Evolutionary conservation across 2,888 invertebrate genomes (phyloP), one percentile per base, ranked within the genome.

Genomic region (Eumacrocentrus americanus): DNA sequence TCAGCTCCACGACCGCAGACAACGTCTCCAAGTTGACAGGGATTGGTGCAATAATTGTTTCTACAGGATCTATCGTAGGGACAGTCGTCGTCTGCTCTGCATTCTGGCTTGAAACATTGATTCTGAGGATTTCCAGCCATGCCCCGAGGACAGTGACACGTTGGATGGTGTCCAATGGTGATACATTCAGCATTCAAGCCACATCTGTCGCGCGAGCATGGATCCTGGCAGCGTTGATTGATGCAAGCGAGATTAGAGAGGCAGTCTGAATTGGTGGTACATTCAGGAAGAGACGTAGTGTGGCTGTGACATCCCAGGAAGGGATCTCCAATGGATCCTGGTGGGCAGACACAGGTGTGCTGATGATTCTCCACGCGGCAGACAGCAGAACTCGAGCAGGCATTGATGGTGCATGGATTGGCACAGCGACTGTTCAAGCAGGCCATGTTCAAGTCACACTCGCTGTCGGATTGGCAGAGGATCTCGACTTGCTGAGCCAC

Each of bases 121-220:
- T 89, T 82, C 80, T 94, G 89, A 29, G 95, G 94, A 81, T 95
- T 91, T 63, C 95, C 95, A 53, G 92, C 92, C 83, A 91, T 93
- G 65, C 91, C 92, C 50, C 89, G 86, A 14, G 91, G 91, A 78
- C 95, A 95, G 72, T 86, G 87, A 80, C 95, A 95, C 16, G 88
- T 87, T 3, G 94, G 92, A 67, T 92, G 88, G 76, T 93, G 94
- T 69, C 88, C 86, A 44, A 85, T 83, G 0, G 91, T 89, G 14
- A 88, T 85, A 73, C 95, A 96, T 66, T 91, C 86, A 0, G 95
- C 93, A 64, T 90, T 88, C 7, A 86, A 82, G 50, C 92, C 94
- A 75, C 95, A 96, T 1, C 91, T 91, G 72, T 90, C 89, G 44
- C 86, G 87, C 16, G 89, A 86, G 77, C 95, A 95, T 0, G 94